Evolutionary conservation across 2,797 vertebrate species (phyloP).

Genomic region (Acrossocheilus wenchowensis): DNA sequence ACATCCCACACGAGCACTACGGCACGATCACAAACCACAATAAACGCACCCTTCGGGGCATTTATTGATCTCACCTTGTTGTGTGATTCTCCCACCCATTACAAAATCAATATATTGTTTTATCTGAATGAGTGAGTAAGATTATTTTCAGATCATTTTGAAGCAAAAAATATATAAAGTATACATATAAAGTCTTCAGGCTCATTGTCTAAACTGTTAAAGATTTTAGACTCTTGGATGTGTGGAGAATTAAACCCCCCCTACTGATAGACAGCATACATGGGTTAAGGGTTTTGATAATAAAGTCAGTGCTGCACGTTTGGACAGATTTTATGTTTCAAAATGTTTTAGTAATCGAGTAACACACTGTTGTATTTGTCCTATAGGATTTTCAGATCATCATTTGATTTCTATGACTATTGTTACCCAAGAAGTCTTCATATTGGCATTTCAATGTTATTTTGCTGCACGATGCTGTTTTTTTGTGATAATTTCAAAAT

Average conservation of each 20-base stretch:
- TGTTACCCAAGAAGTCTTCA: neutral
- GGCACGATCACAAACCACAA: no score
- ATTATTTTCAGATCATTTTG: no score
- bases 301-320: constrained; percentile 13
- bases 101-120: no score
- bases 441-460: neutral
- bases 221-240: constrained; percentile 10
- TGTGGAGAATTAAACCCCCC: neutral
- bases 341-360: neutral
- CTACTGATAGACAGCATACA: neutral
- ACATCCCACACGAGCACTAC: no score
- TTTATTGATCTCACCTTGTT: no score
- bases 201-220: neutral
- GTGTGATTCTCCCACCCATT: no score
- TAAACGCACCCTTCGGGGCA: no score
- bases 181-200: neutral
- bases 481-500: neutral
- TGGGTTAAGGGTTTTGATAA: neutral
- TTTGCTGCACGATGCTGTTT: neutral
- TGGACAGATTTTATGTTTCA: constrained; percentile 38
- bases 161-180: no score
- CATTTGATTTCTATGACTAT: constrained; percentile 9
- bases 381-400: constrained; percentile 31
- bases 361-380: neutral
- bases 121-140: no score